Evolutionary conservation across 2,888 invertebrate species (phyloP).

Genomic region (Lasioglossum zephyrum): DNA sequence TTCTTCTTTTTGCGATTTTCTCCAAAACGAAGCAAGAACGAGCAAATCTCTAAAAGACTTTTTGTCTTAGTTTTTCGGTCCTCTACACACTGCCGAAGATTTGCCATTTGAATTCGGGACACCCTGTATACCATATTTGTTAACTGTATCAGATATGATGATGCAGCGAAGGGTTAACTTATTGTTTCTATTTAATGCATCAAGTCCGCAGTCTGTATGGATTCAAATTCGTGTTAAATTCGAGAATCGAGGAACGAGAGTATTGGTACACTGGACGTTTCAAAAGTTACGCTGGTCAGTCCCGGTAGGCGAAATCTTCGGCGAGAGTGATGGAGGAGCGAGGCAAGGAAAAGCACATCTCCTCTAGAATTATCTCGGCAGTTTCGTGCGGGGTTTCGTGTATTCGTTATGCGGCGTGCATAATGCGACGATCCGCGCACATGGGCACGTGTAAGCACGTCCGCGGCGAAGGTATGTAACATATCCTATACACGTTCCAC

Average conservation of each 20-base stretch:
- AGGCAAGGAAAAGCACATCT: slow-evolving; percentile 11
- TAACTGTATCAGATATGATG: too few species aligned
- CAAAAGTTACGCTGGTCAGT: slow-evolving; percentile 11
- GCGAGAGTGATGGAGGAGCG: not conserved
- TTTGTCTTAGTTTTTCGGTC: too few species aligned
- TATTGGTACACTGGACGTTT: not conserved
- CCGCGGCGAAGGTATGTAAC: slow-evolving; percentile 51
- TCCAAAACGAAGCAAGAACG: too few species aligned
- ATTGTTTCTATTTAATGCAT: too few species aligned
- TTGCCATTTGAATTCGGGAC: too few species aligned
- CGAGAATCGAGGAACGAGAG: not conserved
- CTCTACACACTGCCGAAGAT: too few species aligned
- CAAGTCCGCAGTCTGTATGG: too few species aligned
- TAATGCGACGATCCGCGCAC: slow-evolving; percentile 43
- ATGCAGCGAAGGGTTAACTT: too few species aligned
- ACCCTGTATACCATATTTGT: too few species aligned
- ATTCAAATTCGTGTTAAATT: not conserved
- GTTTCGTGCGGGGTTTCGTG: slow-evolving; percentile 39
- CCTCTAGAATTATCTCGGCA: slow-evolving; percentile 39
- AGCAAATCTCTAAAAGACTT: too few species aligned
- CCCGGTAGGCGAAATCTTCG: slow-evolving; percentile 15
- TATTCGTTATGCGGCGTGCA: slow-evolving; percentile 46
- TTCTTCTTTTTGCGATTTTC: too few species aligned
- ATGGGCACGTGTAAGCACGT: slow-evolving; percentile 56
- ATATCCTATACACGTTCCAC: slow-evolving; percentile 29